phyloP scores from a whole-genome alignment of 1,140 invertebrate genomes.

The Conus ventricosus region DNA sequence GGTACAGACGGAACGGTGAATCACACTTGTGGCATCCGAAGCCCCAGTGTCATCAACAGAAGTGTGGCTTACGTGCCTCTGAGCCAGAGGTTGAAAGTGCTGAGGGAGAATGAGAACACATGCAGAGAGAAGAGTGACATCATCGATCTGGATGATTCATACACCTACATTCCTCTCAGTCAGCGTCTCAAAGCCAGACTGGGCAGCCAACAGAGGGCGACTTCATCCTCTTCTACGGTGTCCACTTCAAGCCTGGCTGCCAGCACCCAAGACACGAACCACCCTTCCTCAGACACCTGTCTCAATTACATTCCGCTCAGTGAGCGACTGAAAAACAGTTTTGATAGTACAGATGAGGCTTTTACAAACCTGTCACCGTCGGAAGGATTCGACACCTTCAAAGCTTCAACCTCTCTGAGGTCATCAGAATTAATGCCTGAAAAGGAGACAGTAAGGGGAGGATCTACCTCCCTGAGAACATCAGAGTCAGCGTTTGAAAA shows the following conservation, averaged over 20 bases:
- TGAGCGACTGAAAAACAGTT: background rate
- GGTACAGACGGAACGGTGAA: no score
- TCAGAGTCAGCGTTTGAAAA: background rate
- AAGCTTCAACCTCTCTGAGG: no score
- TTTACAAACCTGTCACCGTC: background rate
- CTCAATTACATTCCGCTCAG: background rate
- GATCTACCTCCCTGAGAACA: no score
- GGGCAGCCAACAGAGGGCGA: background rate
- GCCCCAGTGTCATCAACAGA: background rate
- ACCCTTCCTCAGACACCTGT: background rate
- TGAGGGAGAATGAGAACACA: background rate
- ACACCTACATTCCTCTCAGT: constrained; percentile 11
- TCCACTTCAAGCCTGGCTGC: background rate
- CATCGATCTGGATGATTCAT: background rate
- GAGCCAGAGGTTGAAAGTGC: background rate
- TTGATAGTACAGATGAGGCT: background rate
- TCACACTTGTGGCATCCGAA: background rate
- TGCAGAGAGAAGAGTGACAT: background rate
- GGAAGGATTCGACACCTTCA: background rate
- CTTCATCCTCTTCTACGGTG: background rate
- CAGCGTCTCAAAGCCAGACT: constrained; percentile 10
- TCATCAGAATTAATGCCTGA: no score
- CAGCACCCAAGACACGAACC: background rate
- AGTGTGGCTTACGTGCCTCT: background rate
- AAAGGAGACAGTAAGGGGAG: no score